Percentiles rank a stretch among this genome's conserved stretches.
These are phyloP conservation scores for Hydrophis major DNA, from an alignment of 2,797 vertebrate genomes.

Conservation along the genomic window DNA sequence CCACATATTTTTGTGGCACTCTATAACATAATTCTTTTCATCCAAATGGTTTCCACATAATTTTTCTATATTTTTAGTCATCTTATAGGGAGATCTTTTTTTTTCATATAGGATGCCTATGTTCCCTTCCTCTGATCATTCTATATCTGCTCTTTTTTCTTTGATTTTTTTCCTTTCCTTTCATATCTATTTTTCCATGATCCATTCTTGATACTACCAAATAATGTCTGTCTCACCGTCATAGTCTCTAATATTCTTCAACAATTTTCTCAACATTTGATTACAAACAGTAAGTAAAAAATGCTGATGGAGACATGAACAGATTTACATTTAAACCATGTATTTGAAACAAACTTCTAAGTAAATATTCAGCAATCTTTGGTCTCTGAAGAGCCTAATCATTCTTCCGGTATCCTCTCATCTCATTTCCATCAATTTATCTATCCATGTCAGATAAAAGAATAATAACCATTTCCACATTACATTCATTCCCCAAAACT, in stretches of 20 bases:
- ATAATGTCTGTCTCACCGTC: not conserved
- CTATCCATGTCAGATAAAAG: not conserved
- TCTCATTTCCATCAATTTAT: not conserved
- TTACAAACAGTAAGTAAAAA: not conserved
- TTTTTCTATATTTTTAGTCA: not conserved
- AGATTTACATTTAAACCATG: not conserved
- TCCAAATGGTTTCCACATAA: not conserved
- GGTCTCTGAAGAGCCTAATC: not conserved
- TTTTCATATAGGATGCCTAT: not conserved
- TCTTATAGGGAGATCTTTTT: not conserved
- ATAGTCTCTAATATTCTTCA: not conserved
- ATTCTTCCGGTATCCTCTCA: not conserved
- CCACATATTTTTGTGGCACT: not conserved
- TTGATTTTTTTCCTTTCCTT: not conserved
- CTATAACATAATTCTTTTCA: not conserved
- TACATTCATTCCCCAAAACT: not conserved
- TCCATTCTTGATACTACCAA: not conserved
- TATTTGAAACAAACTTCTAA: not conserved
- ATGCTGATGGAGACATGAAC: not conserved
- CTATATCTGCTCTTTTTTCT: not conserved
- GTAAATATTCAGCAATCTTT: not conserved
- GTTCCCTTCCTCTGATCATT: not conserved
- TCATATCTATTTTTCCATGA: not conserved
- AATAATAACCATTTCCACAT: not conserved
- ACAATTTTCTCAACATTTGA: not conserved